Evolutionary conservation across 1,140 invertebrate species (phyloP).

Genomic region (Ruditapes philippinarum): DNA sequence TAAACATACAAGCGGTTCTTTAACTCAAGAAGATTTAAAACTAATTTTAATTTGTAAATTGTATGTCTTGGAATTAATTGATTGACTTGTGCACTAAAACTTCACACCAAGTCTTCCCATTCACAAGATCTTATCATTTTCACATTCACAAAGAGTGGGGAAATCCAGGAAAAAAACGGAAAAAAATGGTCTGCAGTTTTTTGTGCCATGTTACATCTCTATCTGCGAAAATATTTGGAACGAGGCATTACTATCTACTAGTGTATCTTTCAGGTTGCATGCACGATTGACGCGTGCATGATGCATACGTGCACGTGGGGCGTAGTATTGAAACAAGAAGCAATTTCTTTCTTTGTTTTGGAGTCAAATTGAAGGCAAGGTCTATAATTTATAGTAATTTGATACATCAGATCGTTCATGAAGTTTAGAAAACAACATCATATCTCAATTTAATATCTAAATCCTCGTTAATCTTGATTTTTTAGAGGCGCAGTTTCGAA

Average conservation of each 20-base stretch:
- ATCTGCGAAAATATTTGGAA: slow-evolving; percentile 19
- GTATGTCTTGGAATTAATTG: too few relatives aligned
- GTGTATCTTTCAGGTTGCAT: slow-evolving; percentile 27
- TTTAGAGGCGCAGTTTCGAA: too few relatives aligned
- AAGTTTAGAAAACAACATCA: too few relatives aligned
- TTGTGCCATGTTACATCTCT: too few relatives aligned
- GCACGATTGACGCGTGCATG: slow-evolving; percentile 26
- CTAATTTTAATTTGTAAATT: too few relatives aligned
- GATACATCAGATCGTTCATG: not conserved
- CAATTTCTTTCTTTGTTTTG: slow-evolving; percentile 13
- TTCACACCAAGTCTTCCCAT: not conserved
- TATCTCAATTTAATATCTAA: too few relatives aligned
- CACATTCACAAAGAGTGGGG: not conserved
- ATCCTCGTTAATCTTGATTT: too few relatives aligned
- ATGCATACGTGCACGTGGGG: slow-evolving; percentile 23
- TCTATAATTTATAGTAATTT: not conserved
- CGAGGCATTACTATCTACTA: slow-evolving; percentile 17
- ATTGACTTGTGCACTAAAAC: too few relatives aligned
- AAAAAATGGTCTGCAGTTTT: not conserved
- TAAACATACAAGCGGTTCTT: too few relatives aligned
- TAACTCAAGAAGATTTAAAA: too few relatives aligned
- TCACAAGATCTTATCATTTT: not conserved
- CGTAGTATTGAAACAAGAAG: not conserved
- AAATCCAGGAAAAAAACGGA: not conserved
- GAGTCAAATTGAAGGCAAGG: not conserved